These are phyloP conservation scores for Callaeas wilsoni DNA, from an alignment of 2,113 vertebrate species.

Conservation along the genomic window DNA sequence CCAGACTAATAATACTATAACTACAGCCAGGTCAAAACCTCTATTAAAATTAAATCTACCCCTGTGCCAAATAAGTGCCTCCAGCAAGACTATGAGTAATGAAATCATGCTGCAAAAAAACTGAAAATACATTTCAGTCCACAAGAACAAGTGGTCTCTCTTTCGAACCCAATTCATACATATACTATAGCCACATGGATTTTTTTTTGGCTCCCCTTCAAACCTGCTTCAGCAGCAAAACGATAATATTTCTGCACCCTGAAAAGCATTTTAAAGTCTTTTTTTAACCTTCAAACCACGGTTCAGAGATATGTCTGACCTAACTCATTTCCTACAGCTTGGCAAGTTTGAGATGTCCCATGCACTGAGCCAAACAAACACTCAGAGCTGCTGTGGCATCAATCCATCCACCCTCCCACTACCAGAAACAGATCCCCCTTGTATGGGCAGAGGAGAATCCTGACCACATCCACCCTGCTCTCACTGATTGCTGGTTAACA, in stretches of 20 bases:
- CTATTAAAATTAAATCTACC: conserved; percentile 52
- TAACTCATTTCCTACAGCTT: not conserved
- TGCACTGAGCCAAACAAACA: not conserved
- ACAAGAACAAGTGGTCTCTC: conserved; percentile 37
- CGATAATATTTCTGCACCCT: not conserved
- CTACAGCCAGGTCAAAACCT: conserved; percentile 40
- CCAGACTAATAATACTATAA: conserved; percentile 39
- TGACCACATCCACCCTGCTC: not conserved
- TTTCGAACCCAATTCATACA: not conserved
- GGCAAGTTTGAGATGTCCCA: not conserved
- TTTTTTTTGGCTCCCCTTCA: conserved; percentile 41
- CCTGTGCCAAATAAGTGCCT: conserved; percentile 29
- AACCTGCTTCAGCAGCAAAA: not conserved
- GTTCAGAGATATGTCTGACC: not conserved
- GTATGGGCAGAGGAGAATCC: not conserved
- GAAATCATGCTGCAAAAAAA: conserved; percentile 39
- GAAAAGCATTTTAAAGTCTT: not conserved
- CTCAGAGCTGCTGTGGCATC: not conserved
- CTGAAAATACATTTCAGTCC: conserved; percentile 47
- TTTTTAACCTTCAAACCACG: conserved; percentile 40
- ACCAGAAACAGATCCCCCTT: not conserved
- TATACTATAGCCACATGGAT: not conserved
- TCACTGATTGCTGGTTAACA: not conserved
- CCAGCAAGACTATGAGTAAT: conserved; percentile 42
- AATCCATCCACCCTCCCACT: not conserved